Conservation (phyloP, 2,888 invertebrate species). For the Brenthis daphne region DNA sequence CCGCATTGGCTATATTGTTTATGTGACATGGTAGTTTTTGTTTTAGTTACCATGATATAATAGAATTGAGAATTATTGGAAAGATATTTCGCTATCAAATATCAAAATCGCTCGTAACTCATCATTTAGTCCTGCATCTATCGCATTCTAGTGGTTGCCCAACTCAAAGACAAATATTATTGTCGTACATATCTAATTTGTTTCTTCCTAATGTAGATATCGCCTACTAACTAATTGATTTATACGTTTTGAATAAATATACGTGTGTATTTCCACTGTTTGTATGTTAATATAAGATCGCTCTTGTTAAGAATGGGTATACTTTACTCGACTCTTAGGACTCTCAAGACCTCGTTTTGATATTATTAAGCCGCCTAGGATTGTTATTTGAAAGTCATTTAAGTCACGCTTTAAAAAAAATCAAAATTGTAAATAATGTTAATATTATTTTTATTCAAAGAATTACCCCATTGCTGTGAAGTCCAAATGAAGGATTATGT, state of each 20-base stretch:
- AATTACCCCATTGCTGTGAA: too few species aligned
- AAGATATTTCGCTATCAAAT: background rate
- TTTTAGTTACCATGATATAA: too few species aligned
- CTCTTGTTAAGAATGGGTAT: too few species aligned
- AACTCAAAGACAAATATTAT: conserved; percentile 34
- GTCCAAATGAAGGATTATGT: too few species aligned
- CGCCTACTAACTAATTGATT: conserved; percentile 26
- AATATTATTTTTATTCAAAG: too few species aligned
- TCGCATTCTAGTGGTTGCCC: conserved; percentile 25
- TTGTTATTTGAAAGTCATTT: too few species aligned
- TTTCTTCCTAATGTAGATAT: conserved; percentile 25
- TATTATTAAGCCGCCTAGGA: too few species aligned
- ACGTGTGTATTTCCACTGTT: background rate
- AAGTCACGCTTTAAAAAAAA: too few species aligned
- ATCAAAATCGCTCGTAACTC: background rate
- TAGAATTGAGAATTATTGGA: background rate
- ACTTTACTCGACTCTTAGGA: too few species aligned
- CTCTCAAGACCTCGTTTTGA: too few species aligned
- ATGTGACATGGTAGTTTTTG: background rate
- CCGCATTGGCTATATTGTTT: background rate
- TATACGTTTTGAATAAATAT: conserved; percentile 9
- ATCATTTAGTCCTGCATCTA: background rate
- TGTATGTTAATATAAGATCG: background rate
- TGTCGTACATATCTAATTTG: conserved; percentile 35
- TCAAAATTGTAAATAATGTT: too few species aligned